These are phyloP conservation scores for Momotus momota DNA, from an alignment of 2,797 vertebrate genomes.

Conservation along the genomic window DNA sequence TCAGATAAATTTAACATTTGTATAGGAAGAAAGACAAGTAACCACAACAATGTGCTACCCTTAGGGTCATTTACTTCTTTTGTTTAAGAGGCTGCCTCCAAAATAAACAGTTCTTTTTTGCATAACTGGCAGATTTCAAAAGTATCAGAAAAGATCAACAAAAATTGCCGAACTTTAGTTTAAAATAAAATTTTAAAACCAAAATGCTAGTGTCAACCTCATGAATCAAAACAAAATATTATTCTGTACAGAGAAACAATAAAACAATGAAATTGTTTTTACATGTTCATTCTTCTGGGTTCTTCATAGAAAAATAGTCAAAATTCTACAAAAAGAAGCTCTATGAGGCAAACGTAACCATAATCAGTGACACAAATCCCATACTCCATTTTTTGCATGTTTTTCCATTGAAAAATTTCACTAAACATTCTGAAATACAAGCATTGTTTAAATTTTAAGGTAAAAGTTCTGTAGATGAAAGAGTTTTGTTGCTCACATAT, in stretches of 20 bases:
- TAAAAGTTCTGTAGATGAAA: background rate
- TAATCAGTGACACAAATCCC: background rate
- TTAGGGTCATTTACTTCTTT: background rate
- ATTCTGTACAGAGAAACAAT: background rate
- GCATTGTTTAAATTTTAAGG: background rate
- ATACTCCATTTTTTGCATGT: background rate
- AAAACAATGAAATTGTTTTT: background rate
- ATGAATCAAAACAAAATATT: background rate
- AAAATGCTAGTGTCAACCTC: background rate
- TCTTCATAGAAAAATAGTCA: background rate
- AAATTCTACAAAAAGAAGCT: background rate
- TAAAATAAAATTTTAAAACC: background rate
- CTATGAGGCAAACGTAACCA: background rate
- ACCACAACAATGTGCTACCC: background rate
- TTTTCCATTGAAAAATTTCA: background rate
- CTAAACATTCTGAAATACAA: background rate
- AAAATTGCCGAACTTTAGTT: background rate
- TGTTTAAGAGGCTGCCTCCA: background rate
- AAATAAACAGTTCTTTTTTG: background rate
- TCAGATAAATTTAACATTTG: conserved; percentile 32
- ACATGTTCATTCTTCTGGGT: background rate
- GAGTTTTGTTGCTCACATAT: background rate
- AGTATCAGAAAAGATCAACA: background rate
- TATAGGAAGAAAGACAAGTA: background rate
- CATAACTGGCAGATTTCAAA: background rate